Conservation (phyloP, 2,888 invertebrate genomes). For the Myopa testacea region DNA sequence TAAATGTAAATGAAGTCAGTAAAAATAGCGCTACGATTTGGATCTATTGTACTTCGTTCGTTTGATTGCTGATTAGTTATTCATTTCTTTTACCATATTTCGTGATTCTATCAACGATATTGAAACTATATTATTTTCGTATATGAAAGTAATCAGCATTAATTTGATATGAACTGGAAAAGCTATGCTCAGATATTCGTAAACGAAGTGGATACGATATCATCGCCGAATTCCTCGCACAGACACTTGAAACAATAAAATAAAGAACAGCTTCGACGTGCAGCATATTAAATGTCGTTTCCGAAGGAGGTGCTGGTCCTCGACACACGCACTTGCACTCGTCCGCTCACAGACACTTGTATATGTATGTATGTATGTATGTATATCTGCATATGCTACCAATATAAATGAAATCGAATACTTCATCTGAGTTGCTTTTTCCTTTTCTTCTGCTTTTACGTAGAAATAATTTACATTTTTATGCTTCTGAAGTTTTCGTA, state of each 20-base stretch:
- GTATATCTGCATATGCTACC: not conserved
- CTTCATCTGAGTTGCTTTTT: not conserved
- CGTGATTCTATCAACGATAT: too few relatives aligned
- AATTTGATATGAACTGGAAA: too few relatives aligned
- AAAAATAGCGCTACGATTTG: too few relatives aligned
- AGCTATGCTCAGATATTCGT: too few relatives aligned
- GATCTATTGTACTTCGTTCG: too few relatives aligned
- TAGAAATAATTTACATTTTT: slow-evolving; percentile 3
- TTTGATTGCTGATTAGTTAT: too few relatives aligned
- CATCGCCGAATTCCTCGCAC: not conserved
- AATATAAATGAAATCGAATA: not conserved
- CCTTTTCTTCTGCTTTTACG: not conserved
- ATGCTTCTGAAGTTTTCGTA: not conserved
- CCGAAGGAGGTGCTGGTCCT: not conserved
- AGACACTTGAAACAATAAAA: not conserved
- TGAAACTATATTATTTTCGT: too few relatives aligned
- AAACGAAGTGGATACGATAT: not conserved
- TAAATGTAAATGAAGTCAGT: too few relatives aligned
- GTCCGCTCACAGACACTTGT: not conserved
- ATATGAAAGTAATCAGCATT: too few relatives aligned
- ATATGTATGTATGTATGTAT: not conserved
- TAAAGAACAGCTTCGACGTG: not conserved
- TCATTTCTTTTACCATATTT: too few relatives aligned
- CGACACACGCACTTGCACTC: not conserved
- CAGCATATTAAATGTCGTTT: not conserved